Evolutionary conservation across 2,888 invertebrate genomes (phyloP).

Genomic region (Athalia rosae): DNA sequence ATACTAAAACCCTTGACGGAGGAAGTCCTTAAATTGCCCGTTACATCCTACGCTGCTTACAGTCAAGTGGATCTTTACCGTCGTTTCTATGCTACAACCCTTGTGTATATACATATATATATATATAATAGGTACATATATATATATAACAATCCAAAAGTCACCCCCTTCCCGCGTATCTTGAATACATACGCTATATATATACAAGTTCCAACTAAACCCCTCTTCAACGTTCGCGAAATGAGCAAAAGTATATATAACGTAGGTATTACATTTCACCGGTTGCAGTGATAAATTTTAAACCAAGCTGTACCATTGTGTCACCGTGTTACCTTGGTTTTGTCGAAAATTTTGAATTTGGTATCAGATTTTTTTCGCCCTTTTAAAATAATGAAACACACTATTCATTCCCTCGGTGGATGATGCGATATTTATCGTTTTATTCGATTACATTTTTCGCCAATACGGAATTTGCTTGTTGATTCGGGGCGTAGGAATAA

Average conservation of each 20-base stretch:
- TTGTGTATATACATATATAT: background rate
- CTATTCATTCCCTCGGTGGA: too few relatives aligned
- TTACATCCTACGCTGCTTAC: background rate
- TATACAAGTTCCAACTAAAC: background rate
- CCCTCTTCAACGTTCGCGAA: too few relatives aligned
- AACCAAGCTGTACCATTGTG: too few relatives aligned
- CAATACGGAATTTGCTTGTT: background rate
- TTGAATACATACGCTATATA: background rate
- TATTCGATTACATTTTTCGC: background rate
- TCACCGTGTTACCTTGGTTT: too few relatives aligned
- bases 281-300: too few relatives aligned
- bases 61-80: background rate
- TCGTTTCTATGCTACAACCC: background rate
- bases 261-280: too few relatives aligned
- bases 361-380: too few relatives aligned
- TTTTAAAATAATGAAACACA: too few relatives aligned
- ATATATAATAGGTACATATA: background rate
- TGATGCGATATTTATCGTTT: too few relatives aligned
- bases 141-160: background rate
- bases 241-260: too few relatives aligned
- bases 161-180: background rate
- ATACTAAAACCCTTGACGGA: background rate
- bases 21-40: conserved; percentile 6
- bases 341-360: too few relatives aligned
- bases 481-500: background rate